Evolutionary conservation across 2,113 vertebrate species (phyloP).

Genomic region (Oriolus oriolus): DNA sequence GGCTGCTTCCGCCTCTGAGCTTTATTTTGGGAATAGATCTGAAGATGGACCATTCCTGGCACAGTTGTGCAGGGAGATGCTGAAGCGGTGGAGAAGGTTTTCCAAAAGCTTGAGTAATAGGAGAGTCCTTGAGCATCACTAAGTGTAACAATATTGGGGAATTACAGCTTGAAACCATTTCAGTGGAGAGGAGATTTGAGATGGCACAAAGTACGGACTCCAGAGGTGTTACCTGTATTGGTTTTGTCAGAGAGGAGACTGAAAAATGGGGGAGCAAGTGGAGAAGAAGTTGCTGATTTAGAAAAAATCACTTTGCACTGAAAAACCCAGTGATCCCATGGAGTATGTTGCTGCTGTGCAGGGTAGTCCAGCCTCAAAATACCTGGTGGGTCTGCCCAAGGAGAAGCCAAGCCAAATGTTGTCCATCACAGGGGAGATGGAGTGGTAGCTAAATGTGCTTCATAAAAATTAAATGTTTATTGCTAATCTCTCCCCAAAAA

Average conservation of each 20-base stretch:
- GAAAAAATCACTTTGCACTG: neutral
- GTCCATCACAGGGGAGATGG: neutral
- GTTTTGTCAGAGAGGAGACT: neutral
- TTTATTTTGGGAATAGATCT: neutral
- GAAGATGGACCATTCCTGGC: neutral
- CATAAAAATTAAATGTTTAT: neutral
- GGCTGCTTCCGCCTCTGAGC: neutral
- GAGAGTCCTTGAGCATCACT: neutral
- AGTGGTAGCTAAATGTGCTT: neutral
- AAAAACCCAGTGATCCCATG: neutral
- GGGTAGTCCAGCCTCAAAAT: neutral
- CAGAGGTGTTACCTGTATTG: neutral
- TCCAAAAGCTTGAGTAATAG: neutral
- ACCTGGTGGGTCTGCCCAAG: neutral
- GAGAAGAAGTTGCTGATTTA: neutral
- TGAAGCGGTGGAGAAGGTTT: neutral
- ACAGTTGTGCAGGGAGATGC: neutral
- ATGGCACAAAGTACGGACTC: neutral
- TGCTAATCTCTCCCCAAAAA: neutral
- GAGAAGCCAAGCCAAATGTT: neutral
- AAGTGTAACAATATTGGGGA: neutral
- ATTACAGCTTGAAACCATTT: neutral
- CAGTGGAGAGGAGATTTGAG: neutral
- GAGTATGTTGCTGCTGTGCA: fast-evolving
- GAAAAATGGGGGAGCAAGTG: neutral